phyloP scores from a whole-genome alignment of 2,797 vertebrate genomes.

The Champsocephalus esox region DNA sequence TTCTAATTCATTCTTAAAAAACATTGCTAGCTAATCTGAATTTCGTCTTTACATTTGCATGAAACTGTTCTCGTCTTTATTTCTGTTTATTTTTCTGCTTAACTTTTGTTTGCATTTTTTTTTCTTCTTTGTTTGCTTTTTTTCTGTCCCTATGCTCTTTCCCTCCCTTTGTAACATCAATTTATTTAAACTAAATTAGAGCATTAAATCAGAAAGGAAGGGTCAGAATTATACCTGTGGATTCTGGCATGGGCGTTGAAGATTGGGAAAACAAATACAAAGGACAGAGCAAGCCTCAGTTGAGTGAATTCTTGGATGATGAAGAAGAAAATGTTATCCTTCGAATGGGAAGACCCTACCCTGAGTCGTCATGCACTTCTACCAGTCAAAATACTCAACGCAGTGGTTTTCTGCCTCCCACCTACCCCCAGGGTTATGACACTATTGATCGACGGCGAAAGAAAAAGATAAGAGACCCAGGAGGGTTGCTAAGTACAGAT shows the following conservation, averaged over 20 bases:
- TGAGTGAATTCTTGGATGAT: conserved; percentile 88
- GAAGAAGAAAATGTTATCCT: conserved; percentile 74
- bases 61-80: conserved; percentile 43
- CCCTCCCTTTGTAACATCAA: conserved; percentile 54
- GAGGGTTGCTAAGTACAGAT: conserved; percentile 51
- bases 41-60: conserved; percentile 45
- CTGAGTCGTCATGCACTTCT: conserved; percentile 49
- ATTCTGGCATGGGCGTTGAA: conserved; percentile 88
- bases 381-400: conserved; percentile 64
- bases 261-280: conserved; percentile 89
- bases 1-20: conserved; percentile 1
- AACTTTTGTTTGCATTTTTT: conserved; percentile 70
- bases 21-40: not conserved
- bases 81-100: conserved; percentile 51
- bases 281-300: conserved; percentile 81
- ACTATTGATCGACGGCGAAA: conserved; percentile 90
- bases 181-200: conserved; percentile 75
- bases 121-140: conserved; percentile 69
- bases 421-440: conserved; percentile 90
- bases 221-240: conserved; percentile 92
- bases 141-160: conserved; percentile 65
- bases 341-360: conserved; percentile 64
- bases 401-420: conserved; percentile 69
- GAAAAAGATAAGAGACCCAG: conserved; percentile 83
- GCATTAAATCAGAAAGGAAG: conserved; percentile 84